phyloP scores from a whole-genome alignment of 2,888 invertebrate species.

The Lysandra coridon region DNA sequence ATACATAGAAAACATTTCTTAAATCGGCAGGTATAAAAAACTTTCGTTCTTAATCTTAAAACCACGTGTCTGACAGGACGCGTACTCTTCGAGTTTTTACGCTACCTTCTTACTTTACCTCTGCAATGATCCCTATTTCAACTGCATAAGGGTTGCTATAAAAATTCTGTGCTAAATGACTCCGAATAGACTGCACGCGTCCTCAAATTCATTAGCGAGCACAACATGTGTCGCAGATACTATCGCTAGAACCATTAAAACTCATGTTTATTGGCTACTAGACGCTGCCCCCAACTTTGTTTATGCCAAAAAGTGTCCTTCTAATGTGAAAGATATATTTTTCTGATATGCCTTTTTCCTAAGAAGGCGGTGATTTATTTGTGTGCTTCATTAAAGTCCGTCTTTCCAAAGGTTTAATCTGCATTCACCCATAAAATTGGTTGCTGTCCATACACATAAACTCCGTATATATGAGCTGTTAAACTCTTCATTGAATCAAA shows the following conservation, averaged over 20 bases:
- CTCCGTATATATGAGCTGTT: too few relatives aligned
- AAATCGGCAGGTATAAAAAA: not conserved
- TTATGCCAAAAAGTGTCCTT: not conserved
- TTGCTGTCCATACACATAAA: too few relatives aligned
- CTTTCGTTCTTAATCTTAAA: not conserved
- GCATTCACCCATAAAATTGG: too few relatives aligned
- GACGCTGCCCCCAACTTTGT: not conserved
- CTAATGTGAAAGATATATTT: too few relatives aligned
- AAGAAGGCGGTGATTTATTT: too few relatives aligned
- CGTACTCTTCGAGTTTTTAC: conserved; percentile 43
- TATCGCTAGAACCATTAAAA: conserved; percentile 62
- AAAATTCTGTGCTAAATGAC: not conserved
- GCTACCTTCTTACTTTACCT: not conserved
- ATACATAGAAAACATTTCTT: too few relatives aligned
- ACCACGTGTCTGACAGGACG: conserved; percentile 27
- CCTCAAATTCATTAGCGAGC: conserved; percentile 65
- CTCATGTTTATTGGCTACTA: conserved; percentile 55
- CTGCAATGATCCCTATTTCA: not conserved
- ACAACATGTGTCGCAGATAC: conserved; percentile 72
- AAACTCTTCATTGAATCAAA: too few relatives aligned
- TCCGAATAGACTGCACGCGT: conserved; percentile 38
- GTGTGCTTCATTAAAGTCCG: too few relatives aligned
- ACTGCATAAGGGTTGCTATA: not conserved
- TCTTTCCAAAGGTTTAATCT: too few relatives aligned
- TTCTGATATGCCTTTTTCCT: too few relatives aligned